Conservation (phyloP, 2,797 vertebrate species). For the Cercopithecus neglectus region DNA sequence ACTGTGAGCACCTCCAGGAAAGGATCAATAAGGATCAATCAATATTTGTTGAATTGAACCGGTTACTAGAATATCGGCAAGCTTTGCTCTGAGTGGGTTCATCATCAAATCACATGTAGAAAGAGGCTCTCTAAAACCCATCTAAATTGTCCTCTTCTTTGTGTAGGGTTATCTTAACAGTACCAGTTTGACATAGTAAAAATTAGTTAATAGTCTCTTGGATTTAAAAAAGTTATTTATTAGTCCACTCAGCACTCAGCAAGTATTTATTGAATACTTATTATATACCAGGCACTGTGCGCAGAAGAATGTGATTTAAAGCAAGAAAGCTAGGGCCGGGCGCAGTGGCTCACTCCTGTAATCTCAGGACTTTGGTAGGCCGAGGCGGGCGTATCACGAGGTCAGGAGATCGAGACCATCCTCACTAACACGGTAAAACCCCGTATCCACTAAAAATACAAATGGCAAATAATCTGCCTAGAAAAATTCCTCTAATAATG, state of each 20-base stretch:
- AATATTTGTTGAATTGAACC: neutral
- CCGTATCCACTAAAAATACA: too few relatives aligned
- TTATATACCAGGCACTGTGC: neutral
- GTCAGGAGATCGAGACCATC: too few relatives aligned
- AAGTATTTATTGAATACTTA: neutral
- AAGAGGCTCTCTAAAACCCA: neutral
- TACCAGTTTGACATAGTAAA: neutral
- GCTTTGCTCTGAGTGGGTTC: neutral
- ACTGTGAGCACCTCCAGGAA: neutral
- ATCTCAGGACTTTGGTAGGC: too few relatives aligned
- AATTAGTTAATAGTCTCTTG: neutral
- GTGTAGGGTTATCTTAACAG: neutral
- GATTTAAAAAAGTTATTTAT: neutral
- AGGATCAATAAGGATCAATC: neutral
- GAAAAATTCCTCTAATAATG: neutral
- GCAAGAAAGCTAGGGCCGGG: neutral
- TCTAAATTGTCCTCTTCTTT: neutral
- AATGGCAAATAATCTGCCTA: neutral
- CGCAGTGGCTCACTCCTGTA: too few relatives aligned
- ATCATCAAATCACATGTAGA: neutral
- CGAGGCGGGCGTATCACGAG: too few relatives aligned
- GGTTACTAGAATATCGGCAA: neutral
- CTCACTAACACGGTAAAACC: too few relatives aligned
- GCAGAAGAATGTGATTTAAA: neutral
- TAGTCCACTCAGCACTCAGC: neutral